Conservation (phyloP, 1,140 invertebrate species). For the Parapsyche elsis region DNA sequence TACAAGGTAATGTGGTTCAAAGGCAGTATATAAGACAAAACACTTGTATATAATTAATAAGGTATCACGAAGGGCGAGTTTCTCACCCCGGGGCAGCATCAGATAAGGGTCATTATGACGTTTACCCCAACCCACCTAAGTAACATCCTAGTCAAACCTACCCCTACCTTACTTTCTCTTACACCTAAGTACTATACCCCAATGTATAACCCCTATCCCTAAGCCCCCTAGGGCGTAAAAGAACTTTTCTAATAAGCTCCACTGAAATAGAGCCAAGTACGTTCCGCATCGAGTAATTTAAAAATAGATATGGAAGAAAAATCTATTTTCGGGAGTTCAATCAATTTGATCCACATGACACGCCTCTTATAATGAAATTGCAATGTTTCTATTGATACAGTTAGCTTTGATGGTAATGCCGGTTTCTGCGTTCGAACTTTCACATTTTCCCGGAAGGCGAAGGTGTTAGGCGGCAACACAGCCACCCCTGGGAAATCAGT, state of each 20-base stretch:
- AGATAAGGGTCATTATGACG: conserved; percentile 37
- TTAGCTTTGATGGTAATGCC: not conserved
- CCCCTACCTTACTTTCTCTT: not conserved
- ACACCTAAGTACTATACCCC: conserved; percentile 10
- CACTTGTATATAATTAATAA: conserved; percentile 36
- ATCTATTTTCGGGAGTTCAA: not conserved
- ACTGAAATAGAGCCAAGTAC: not conserved
- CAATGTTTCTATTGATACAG: not conserved
- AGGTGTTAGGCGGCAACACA: conserved; percentile 43
- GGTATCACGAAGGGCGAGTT: conserved; percentile 5
- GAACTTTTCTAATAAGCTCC: conserved; percentile 30
- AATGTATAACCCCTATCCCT: not conserved
- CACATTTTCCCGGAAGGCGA: conserved; percentile 12
- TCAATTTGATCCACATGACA: not conserved
- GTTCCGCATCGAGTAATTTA: not conserved
- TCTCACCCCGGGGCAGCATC: not conserved
- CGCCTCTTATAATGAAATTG: not conserved
- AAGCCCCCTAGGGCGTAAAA: not conserved
- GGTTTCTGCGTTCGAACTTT: not conserved
- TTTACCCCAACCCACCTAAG: conserved; percentile 2
- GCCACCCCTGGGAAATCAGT: conserved; percentile 45
- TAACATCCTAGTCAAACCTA: too few species aligned
- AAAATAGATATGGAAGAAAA: too few species aligned
- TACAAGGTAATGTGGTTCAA: too few species aligned
- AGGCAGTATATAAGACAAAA: conserved; percentile 12